Evolutionary conservation across 2,797 vertebrate species (phyloP).

Genomic region (Chaetodon trifasciatus): DNA sequence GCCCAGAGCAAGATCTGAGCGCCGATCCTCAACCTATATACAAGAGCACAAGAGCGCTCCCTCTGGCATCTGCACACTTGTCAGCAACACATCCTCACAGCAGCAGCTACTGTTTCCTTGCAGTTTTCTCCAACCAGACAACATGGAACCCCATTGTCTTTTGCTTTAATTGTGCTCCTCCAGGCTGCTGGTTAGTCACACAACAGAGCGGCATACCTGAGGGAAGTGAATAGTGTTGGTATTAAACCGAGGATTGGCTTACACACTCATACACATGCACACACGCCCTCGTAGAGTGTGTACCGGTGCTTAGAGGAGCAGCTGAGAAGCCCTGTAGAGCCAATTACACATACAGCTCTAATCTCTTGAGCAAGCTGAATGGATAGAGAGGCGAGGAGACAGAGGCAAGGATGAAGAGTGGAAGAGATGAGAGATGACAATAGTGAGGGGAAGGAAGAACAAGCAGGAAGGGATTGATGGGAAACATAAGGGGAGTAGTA

Average conservation of each 20-base stretch:
- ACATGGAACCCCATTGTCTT: slow-evolving; percentile 72
- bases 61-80: slow-evolving; percentile 65
- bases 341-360: slow-evolving; percentile 75
- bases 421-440: slow-evolving; percentile 14
- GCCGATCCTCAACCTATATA: slow-evolving; percentile 51
- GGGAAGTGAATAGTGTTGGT: slow-evolving; percentile 45
- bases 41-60: slow-evolving; percentile 44
- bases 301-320: slow-evolving; percentile 46
- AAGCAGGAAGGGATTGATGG: slow-evolving; percentile 11
- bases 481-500: background rate
- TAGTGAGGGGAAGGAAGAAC: background rate
- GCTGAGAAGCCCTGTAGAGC: slow-evolving; percentile 69
- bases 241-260: slow-evolving; percentile 43
- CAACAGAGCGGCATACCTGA: slow-evolving; percentile 61
- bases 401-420: slow-evolving; percentile 3
- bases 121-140: slow-evolving; percentile 52
- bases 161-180: slow-evolving; percentile 68
- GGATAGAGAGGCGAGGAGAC: slow-evolving; percentile 27
- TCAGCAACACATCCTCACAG: slow-evolving; percentile 60
- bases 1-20: slow-evolving; percentile 60
- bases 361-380: slow-evolving; percentile 61
- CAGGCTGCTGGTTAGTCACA: slow-evolving; percentile 62
- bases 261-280: slow-evolving; percentile 11
- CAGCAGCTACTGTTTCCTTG: slow-evolving; percentile 51
- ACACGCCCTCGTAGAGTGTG: slow-evolving; percentile 21